Base-by-base conservation (phyloP, 2,888 invertebrate species). In the Rotaria sp. region DNA sequence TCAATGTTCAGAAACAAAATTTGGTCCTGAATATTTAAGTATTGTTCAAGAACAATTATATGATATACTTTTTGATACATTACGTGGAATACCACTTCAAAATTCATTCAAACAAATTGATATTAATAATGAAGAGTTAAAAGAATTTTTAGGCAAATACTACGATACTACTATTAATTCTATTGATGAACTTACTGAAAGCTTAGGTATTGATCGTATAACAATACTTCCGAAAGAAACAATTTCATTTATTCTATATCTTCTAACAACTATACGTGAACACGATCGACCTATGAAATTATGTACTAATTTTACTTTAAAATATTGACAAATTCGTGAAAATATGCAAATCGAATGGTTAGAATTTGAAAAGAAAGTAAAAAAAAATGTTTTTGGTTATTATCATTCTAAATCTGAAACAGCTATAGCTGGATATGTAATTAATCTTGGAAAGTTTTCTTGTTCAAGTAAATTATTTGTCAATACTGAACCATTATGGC, bases 241-340 rank as follows among this genome's bases (percentile, higher is more conserved):
- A 15, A 26, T 74, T 2, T 74, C 74, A 35, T 74, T 35, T 24
- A 26, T 74, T 38, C 38, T 74, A 24, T 74, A 35, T 74, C 18
- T 74, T 13, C 38, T 74, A 74, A 74, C 74, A 74, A 74, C 74
- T 13, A 38, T 74, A 7, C 1, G 0, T n/a, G 38, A 38, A 21
- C 74, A 74, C 21, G 74, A 74, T 74, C 74, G 74, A 74, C 74
- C 74, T 18, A 74, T 74, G 74, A 74, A 74, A 74, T 74, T 74
- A 38, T 74, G 38, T 38, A 74, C 38, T 35, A 38, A 30, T 74
- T 74, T 74, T 74, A 21, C 38, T 5, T 18, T 74, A 30, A 30
- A 74, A 74, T 21, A 74, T 38, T 15, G 38, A 74, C 3, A 1
- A 38, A 21, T 74, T 21, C 74, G 74, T 38, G 74, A 74, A 15